Evolutionary conservation across 2,888 invertebrate genomes (phyloP), one percentile per base, ranked within the genome.

Genomic region (Anthophora plumipes): DNA sequence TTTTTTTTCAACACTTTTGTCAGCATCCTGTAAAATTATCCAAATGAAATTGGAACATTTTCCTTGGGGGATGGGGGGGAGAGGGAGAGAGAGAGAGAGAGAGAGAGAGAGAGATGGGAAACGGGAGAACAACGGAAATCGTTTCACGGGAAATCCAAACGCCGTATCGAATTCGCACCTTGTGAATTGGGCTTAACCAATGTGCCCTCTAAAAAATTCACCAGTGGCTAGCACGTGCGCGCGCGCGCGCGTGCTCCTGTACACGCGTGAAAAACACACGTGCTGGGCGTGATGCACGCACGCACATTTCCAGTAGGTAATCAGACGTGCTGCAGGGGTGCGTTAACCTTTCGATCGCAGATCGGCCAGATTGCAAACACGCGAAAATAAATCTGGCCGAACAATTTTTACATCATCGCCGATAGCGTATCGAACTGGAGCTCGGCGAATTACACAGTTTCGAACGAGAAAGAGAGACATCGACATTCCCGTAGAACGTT

Each of bases 321-420:
- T 86, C 86, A 84, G 82, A 79, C 85, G 83, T 79, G 76, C 75
- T 43, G 70, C 77, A 77, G 85, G 84, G 86, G 83, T 85, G 85
- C 85, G 73, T 85, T 86, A 86, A 83, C 86, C 86, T 86, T 86
- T 86, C 81, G 85, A 86, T 86, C 85, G 86, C 69, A 77, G 77
- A 86, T 85, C 70, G n/a, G 75, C 79, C 77, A 43, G 82, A 80
- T 77, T 80, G 77, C 84, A 52, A 67, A 78, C 80, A 84, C 61
- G 86, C 80, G 48, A 84, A 83, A 86, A 80, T 79, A 84, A 84
- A 85, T 84, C 78, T 74, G 80, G 41, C 66, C 14, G 57, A 41
- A 31, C 48, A 54, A 75, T 75, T 85, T 77, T 80, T 73, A 64
- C 75, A 64, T 82, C 79, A 52, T 77, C 85, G 77, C 63, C 9